Conservation (phyloP, 2,888 invertebrate genomes). For the Mythimna impura region DNA sequence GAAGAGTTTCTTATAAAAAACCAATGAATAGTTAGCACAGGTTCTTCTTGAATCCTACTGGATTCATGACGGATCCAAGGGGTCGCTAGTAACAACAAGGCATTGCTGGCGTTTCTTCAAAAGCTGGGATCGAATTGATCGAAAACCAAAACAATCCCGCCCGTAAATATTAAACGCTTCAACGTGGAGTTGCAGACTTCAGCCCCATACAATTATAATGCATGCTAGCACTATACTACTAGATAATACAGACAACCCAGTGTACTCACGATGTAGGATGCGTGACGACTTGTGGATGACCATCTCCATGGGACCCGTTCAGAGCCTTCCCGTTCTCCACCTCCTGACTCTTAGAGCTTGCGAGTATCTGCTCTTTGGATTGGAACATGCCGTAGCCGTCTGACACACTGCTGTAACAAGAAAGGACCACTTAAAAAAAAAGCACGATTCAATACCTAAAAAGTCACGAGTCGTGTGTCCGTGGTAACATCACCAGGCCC, state of each 20-base stretch:
- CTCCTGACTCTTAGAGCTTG: constrained; percentile 68
- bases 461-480: too few relatives aligned
- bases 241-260: neutral
- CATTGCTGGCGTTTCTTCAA: too few relatives aligned
- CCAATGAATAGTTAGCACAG: too few relatives aligned
- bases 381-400: constrained; percentile 66
- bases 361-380: constrained; percentile 82
- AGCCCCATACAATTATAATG: neutral
- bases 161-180: neutral
- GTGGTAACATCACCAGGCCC: too few relatives aligned
- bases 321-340: constrained; percentile 70
- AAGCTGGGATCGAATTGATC: too few relatives aligned
- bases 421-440: neutral
- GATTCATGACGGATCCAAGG: too few relatives aligned
- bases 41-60: too few relatives aligned
- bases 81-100: too few relatives aligned
- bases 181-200: too few relatives aligned
- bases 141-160: neutral
- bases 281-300: constrained; percentile 87
- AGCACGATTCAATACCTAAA: too few relatives aligned
- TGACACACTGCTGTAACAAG: constrained; percentile 47
- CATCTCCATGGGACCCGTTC: constrained; percentile 69
- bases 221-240: neutral
- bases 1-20: too few relatives aligned
- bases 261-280: constrained; percentile 93